Conservation (phyloP, 2,113 vertebrate genomes). For the Sinocyclocheilus maitianheensis region DNA sequence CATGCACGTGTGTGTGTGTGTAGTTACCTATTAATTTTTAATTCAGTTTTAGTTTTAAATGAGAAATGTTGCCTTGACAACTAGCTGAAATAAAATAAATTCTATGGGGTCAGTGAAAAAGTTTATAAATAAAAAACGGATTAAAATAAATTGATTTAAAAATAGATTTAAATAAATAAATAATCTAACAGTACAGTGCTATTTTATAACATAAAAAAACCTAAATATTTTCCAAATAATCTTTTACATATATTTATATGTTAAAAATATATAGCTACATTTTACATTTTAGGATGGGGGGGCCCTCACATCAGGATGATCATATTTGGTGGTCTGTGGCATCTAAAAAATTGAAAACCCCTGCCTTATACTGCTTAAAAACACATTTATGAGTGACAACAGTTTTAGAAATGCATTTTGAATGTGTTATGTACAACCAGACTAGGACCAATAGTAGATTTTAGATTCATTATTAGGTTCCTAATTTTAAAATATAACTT, state of each 20-base stretch:
- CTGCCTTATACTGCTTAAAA: neutral
- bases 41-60: no score
- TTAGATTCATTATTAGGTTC: neutral
- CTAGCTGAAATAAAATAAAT: no score
- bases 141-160: no score
- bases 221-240: neutral
- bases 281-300: neutral
- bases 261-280: neutral
- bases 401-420: neutral
- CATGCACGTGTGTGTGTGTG: no score
- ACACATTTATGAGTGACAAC: neutral
- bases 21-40: no score
- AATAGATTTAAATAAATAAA: no score
- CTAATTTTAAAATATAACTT: neutral
- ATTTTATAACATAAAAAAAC: neutral
- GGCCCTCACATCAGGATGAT: neutral
- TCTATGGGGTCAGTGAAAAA: neutral
- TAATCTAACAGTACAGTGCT: no score
- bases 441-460: neutral
- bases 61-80: no score
- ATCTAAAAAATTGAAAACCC: slow-evolving; percentile 1
- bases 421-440: neutral
- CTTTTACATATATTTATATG: neutral
- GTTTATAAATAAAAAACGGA: no score
- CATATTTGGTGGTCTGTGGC: neutral